Percentiles rank a stretch among this genome's conserved stretches.
These are phyloP conservation scores for Boulengeromyrus knoepffleri DNA, from an alignment of 2,113 vertebrate genomes.

Conservation along the genomic window DNA sequence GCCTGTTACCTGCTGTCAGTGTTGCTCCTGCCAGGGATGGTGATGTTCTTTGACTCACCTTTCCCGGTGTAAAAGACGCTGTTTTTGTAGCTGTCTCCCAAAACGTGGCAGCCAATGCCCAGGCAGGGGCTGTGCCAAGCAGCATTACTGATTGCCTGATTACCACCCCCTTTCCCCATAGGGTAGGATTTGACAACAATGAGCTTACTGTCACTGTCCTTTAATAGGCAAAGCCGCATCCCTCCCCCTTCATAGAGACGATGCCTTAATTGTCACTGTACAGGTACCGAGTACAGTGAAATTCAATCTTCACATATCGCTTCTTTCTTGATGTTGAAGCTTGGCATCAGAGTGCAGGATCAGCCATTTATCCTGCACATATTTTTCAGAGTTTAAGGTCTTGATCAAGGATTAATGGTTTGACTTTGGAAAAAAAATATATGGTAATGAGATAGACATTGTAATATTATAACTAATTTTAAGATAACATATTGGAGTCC, in stretches of 20 bases:
- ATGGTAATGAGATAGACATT: background rate
- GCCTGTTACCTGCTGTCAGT: background rate
- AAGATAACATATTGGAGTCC: background rate
- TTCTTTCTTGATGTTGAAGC: background rate
- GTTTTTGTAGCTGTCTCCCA: conserved; percentile 16
- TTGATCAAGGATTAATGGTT: background rate
- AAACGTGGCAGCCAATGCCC: conserved; percentile 15
- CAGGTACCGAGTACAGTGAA: background rate
- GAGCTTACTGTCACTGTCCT: background rate
- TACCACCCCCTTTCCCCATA: conserved; percentile 33
- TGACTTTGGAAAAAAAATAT: background rate
- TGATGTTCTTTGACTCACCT: background rate
- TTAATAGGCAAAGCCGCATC: background rate
- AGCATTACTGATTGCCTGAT: background rate
- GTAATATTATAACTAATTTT: too few species aligned
- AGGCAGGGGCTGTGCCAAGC: background rate
- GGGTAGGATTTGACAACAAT: conserved; percentile 31
- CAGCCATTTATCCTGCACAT: background rate
- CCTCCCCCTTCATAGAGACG: background rate
- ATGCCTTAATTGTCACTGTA: background rate
- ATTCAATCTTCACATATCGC: background rate
- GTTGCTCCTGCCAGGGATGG: background rate
- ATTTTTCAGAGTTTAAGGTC: background rate
- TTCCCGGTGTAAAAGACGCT: background rate
- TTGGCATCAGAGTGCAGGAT: background rate